Percentiles rank a stretch among this genome's conserved stretches.
Evolutionary conservation across 2,113 vertebrate genomes (phyloP).

Genomic region (Sapayoa aenigma): DNA sequence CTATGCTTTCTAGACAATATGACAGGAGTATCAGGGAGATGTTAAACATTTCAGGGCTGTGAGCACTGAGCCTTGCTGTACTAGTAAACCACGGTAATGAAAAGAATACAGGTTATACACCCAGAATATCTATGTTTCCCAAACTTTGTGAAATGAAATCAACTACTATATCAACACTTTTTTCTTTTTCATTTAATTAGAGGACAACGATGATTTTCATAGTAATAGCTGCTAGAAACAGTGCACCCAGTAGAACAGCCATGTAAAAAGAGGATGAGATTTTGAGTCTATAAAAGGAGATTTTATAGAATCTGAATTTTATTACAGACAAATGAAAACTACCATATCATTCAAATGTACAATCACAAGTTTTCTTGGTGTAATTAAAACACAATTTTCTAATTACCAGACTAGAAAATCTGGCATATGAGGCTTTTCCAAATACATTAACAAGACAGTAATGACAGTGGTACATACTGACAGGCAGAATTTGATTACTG

Average conservation of each 20-base stretch:
- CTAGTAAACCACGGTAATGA: neutral
- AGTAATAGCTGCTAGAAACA: neutral
- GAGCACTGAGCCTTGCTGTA: neutral
- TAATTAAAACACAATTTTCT: slow-evolving; percentile 20
- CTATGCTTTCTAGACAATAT: neutral
- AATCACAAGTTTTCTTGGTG: neutral
- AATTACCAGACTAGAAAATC: neutral
- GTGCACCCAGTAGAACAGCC: neutral
- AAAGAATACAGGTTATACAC: rapidly evolving
- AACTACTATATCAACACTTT: neutral
- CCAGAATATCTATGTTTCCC: neutral
- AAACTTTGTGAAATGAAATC: neutral
- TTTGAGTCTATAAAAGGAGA: neutral
- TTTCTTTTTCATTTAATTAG: neutral
- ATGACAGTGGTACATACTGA: neutral
- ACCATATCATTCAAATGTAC: neutral
- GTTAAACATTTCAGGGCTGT: neutral
- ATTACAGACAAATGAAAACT: neutral
- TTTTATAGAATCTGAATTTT: neutral
- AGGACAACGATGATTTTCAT: neutral
- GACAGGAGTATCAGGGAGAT: neutral
- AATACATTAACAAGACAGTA: neutral
- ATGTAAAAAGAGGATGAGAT: neutral
- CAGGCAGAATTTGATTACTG: neutral
- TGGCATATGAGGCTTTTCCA: neutral